Evolutionary conservation across 1,140 invertebrate genomes (phyloP).

Genomic region (Mylabris phalerata): DNA sequence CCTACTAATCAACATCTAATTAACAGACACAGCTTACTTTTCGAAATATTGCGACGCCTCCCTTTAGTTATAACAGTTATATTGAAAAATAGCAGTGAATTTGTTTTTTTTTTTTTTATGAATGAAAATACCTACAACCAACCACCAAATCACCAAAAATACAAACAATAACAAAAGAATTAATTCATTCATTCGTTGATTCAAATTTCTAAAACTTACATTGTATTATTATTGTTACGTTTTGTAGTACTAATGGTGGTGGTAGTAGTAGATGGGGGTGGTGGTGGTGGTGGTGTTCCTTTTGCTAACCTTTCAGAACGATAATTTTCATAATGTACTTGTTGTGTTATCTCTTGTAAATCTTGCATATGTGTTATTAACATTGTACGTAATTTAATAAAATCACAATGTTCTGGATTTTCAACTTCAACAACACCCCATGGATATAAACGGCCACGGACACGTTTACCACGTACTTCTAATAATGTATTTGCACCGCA

Average conservation of each 20-base stretch:
- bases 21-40: too few relatives aligned
- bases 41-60: too few relatives aligned
- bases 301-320: conserved; percentile 79
- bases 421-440: conserved; percentile 99
- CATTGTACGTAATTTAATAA: conserved; percentile 96
- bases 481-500: conserved; percentile 91
- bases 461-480: conserved; percentile 83
- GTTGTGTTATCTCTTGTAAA: conserved; percentile 89
- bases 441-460: conserved; percentile 89
- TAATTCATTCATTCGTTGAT: too few relatives aligned
- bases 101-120: too few relatives aligned
- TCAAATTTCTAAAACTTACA: conserved; percentile 45
- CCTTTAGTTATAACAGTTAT: too few relatives aligned
- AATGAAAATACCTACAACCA: neutral
- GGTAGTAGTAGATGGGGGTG: too few relatives aligned
- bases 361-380: conserved; percentile 97
- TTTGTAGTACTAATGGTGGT: conserved; percentile 40
- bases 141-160: neutral
- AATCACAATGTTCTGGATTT: conserved; percentile 98
- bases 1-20: too few relatives aligned
- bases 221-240: conserved; percentile 45
- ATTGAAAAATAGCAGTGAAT: too few relatives aligned
- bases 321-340: conserved; percentile 97
- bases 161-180: neutral
- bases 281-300: conserved; percentile 54